phyloP scores from a whole-genome alignment of 2,113 vertebrate species.

The Rhagologus leucostigma region DNA sequence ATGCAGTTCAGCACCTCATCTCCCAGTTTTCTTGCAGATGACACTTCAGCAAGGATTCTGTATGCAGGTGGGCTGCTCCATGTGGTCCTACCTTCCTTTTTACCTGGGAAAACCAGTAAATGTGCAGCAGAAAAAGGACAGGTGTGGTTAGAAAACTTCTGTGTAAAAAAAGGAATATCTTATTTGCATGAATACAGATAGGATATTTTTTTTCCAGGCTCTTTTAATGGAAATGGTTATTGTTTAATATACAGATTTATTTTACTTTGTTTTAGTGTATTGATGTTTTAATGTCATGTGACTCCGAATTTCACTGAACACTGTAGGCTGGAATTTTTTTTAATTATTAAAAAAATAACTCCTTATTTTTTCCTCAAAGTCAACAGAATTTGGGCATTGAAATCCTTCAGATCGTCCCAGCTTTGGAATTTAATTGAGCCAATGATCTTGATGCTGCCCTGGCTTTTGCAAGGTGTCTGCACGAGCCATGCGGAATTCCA shows the following conservation, averaged over 20 bases:
- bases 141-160: background rate
- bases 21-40: background rate
- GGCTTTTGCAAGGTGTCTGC: background rate
- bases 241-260: background rate
- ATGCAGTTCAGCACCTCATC: background rate
- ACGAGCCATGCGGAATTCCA: background rate
- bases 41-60: background rate
- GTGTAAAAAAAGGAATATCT: background rate
- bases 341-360: background rate
- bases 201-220: background rate
- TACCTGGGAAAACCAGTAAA: background rate
- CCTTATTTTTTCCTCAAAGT: background rate
- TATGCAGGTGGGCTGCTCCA: background rate
- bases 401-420: background rate
- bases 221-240: background rate
- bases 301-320: background rate
- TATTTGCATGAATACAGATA: background rate
- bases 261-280: background rate
- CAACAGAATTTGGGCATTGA: background rate
- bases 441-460: background rate
- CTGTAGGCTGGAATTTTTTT: background rate
- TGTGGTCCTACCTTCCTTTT: background rate
- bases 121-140: background rate
- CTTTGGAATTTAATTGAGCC: background rate
- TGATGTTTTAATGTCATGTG: background rate